Evolutionary conservation across 2,797 vertebrate genomes (phyloP).

Genomic region (Spinus olivaceus): DNA sequence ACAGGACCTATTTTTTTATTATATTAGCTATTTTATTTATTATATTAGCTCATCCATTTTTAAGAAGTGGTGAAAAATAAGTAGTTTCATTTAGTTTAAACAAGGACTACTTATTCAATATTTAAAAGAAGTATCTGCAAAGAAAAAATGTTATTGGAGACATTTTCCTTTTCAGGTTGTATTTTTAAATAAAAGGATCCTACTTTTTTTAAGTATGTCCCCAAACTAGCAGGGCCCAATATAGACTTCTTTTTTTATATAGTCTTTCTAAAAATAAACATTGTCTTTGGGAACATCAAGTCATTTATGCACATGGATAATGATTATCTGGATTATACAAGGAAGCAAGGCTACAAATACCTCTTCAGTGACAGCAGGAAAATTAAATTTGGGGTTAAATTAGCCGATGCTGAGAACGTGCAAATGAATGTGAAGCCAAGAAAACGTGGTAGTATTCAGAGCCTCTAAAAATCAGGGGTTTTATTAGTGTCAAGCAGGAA

Average conservation of each 20-base stretch:
- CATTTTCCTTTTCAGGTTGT: not conserved
- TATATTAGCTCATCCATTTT: not conserved
- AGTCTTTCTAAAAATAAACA: not conserved
- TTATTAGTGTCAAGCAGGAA: not conserved
- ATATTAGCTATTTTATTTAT: not conserved
- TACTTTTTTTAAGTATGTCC: not conserved
- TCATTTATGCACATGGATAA: not conserved
- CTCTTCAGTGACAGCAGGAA: not conserved
- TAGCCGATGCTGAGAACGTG: not conserved
- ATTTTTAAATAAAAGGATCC: not conserved
- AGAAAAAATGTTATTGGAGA: not conserved
- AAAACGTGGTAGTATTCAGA: not conserved
- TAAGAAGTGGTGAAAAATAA: not conserved
- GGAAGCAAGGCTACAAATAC: not conserved
- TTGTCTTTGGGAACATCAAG: not conserved
- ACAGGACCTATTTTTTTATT: not conserved
- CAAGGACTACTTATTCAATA: not conserved
- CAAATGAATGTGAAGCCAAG: not conserved
- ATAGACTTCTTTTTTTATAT: not conserved
- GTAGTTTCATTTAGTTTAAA: not conserved
- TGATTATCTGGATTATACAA: not conserved
- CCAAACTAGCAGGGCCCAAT: not conserved
- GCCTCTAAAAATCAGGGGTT: not conserved
- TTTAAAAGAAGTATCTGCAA: not conserved
- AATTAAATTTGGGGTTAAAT: not conserved